phyloP scores from a whole-genome alignment of 1,140 invertebrate species.

The Papilio xuthus region DNA sequence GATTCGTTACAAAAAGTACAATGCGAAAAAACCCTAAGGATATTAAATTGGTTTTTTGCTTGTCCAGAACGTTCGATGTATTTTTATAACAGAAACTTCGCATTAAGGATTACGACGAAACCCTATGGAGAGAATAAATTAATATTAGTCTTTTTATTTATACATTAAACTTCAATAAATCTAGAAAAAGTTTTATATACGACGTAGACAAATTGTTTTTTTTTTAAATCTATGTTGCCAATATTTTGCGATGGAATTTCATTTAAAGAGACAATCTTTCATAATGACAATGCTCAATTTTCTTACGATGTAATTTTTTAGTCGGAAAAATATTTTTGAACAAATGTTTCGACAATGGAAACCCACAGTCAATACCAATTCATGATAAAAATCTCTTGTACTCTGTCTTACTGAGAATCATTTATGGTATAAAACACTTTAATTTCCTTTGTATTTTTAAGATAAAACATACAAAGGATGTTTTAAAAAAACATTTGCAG shows the following conservation, averaged over 20 bases:
- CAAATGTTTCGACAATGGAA: neutral
- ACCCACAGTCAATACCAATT: neutral
- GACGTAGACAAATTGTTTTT: neutral
- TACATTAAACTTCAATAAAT: neutral
- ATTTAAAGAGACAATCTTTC: too few species aligned
- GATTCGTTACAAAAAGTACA: neutral
- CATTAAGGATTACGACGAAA: constrained; percentile 15
- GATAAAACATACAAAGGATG: constrained; percentile 19
- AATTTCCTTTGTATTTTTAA: neutral
- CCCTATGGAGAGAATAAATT: neutral
- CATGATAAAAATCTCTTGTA: neutral
- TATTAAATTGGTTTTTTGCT: constrained; percentile 39
- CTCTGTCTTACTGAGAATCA: neutral
- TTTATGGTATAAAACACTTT: neutral
- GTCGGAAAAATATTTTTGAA: too few species aligned
- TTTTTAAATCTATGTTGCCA: too few species aligned
- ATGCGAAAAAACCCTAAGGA: constrained; percentile 23
- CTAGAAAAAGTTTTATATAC: neutral
- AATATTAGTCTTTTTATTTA: neutral
- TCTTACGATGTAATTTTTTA: too few species aligned
- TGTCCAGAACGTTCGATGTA: neutral
- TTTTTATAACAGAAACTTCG: constrained; percentile 19
- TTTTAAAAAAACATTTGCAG: neutral
- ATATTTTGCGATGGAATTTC: too few species aligned
- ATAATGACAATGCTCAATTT: too few species aligned